Conservation (phyloP, 2,113 vertebrate genomes). For the Thunnus thynnus region DNA sequence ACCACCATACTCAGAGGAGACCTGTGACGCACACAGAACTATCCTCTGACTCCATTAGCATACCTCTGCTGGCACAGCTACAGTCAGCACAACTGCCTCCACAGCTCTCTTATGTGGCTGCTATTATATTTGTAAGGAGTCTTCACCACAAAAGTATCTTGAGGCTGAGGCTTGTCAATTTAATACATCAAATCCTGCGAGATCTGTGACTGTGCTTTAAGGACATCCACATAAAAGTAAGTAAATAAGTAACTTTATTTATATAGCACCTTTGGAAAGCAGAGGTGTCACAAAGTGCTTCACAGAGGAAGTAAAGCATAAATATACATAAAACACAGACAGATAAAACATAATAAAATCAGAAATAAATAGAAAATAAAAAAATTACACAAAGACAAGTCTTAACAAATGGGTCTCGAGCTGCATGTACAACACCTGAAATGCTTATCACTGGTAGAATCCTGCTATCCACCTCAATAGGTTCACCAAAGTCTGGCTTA, state of each 20-base stretch:
- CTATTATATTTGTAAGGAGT: constrained; percentile 25
- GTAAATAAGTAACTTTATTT: too few relatives aligned
- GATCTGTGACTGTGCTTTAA: not conserved
- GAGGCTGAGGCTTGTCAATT: constrained; percentile 9
- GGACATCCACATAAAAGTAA: not conserved
- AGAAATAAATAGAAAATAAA: too few relatives aligned
- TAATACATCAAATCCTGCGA: constrained; percentile 2
- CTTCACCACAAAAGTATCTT: constrained; percentile 26
- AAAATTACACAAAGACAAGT: too few relatives aligned
- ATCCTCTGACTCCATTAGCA: constrained; percentile 71
- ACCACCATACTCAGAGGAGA: constrained; percentile 58
- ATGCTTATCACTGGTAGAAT: not conserved
- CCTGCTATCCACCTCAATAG: too few relatives aligned
- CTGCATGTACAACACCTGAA: too few relatives aligned
- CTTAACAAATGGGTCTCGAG: too few relatives aligned
- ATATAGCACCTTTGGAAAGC: too few relatives aligned
- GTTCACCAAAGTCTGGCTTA: too few relatives aligned
- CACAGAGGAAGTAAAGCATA: too few relatives aligned
- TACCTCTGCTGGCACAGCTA: constrained; percentile 60
- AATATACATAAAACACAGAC: too few relatives aligned
- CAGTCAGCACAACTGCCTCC: constrained; percentile 34
- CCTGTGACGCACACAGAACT: constrained; percentile 68
- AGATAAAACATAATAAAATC: too few relatives aligned
- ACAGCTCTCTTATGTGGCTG: constrained; percentile 48
- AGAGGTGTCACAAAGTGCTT: too few relatives aligned